Evolutionary conservation across 2,797 vertebrate genomes (phyloP), one percentile per base, ranked within the genome.

Genomic region (Catharus ustulatus): DNA sequence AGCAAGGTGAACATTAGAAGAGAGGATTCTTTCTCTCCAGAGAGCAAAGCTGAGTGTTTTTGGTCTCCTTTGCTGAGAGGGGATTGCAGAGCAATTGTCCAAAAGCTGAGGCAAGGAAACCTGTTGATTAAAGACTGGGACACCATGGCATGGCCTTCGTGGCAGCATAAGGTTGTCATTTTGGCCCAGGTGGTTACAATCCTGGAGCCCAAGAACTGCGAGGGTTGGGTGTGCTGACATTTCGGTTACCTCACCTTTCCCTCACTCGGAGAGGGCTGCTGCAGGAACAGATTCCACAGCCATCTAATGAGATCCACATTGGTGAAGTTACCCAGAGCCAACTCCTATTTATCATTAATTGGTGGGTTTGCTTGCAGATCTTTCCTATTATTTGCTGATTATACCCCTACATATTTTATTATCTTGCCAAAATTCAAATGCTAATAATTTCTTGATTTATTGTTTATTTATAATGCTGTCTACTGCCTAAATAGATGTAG

Each of bases 281-380:
- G 91, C 58, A 66, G 90, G 89, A 97, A 97, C 96, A 97, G 95
- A 96, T 97, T 97, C 97, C 84, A 88, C 30, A 61, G 89, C 85
- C 88, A 96, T 93, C 94, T 98, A 98, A 98, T 98, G 97, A 97
- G 96, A 98, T 97, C 95, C 97, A 98, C 87, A 97, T 97, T 98
- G 96, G 96, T 92, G 62, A 86, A 95, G 77, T 57, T 82, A 54
- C 48, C 95, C 90, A 0, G 48, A 95, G 96, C 97, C 97, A 97
- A 97, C 90, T 93, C 92, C 92, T 97, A 97, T 97, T 97, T 96
- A 95, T 96, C 89, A 90, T 96, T 97, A 96, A 97, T 97, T 97
- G 97, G 89, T 94, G 92, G 84, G 87, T 96, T 97, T 32, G 23
- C 90, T 97, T 87, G 80, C 96, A 97, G 95, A 97, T 95, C 96